These are phyloP conservation scores for Loriculus beryllinus DNA, from an alignment of 2,797 vertebrate species.

Conservation along the genomic window DNA sequence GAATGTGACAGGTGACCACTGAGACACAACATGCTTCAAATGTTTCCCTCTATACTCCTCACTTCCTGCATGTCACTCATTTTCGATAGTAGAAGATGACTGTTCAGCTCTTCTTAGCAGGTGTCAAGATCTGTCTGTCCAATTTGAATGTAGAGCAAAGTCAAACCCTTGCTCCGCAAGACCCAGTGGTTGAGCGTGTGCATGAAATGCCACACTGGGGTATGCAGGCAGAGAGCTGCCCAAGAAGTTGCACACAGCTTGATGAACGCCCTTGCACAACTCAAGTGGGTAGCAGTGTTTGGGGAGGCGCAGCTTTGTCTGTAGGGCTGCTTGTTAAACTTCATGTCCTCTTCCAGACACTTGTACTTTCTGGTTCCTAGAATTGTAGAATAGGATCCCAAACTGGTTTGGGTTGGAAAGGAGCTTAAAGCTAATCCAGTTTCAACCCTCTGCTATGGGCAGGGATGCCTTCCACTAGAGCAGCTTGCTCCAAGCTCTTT, in stretches of 20 bases:
- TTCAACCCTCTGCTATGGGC: neutral
- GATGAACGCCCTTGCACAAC: neutral
- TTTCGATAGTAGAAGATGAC: neutral
- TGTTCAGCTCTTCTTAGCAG: neutral
- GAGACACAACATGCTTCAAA: neutral
- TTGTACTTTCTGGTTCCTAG: neutral
- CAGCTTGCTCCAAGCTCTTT: neutral
- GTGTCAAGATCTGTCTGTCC: neutral
- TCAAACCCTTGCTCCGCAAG: neutral
- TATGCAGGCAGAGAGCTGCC: neutral
- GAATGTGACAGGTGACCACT: neutral
- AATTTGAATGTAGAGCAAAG: rapidly evolving
- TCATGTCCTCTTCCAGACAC: neutral
- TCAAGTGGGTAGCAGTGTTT: rapidly evolving
- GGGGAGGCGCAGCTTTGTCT: neutral
- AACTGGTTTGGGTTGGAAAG: neutral
- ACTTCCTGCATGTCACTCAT: neutral
- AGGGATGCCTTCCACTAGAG: neutral
- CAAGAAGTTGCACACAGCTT: rapidly evolving
- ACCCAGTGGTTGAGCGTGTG: neutral
- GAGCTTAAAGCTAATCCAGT: neutral
- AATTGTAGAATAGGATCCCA: neutral
- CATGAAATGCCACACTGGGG: rapidly evolving
- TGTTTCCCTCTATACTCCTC: neutral
- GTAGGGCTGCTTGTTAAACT: neutral